These are phyloP conservation scores for Thereva nobilitata DNA, from an alignment of 2,888 invertebrate genomes.

Conservation along the genomic window DNA sequence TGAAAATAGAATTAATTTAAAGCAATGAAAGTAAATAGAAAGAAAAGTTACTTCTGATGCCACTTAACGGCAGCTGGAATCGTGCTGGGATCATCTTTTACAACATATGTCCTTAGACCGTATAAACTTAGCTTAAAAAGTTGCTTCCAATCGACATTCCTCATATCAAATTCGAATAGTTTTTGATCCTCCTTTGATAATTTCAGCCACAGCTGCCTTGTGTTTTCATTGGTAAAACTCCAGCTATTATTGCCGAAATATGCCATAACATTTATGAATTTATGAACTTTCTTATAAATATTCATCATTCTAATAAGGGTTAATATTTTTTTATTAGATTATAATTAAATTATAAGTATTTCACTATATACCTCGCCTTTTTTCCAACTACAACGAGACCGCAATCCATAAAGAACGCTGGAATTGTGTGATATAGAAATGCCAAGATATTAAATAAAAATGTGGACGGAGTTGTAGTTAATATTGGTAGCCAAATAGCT, in stretches of 20 bases:
- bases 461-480: constrained; percentile 58
- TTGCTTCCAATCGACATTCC: constrained; percentile 68
- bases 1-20: not conserved
- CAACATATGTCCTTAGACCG: constrained; percentile 75
- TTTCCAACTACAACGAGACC: constrained; percentile 61
- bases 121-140: constrained; percentile 62
- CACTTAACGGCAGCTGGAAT: constrained; percentile 66
- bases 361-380: constrained; percentile 58
- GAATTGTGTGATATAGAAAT: constrained; percentile 66
- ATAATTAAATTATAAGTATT: too few relatives aligned
- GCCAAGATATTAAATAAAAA: constrained; percentile 58
- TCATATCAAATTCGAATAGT: constrained; percentile 76
- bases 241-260: constrained; percentile 79
- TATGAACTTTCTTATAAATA: constrained; percentile 78
- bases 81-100: constrained; percentile 75
- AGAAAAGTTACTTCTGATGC: constrained; percentile 61
- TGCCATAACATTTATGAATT: constrained; percentile 70
- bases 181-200: constrained; percentile 56
- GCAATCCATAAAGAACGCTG: constrained; percentile 66
- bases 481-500: constrained; percentile 70
- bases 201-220: constrained; percentile 55
- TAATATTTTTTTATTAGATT: constrained; percentile 1
- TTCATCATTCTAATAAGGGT: constrained; percentile 68
- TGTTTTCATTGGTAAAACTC: constrained; percentile 69
- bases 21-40: not conserved